A percentile compares a stretch with the other conserved stretches of the same genome.
phyloP scores from a whole-genome alignment of 1,140 invertebrate genomes.

The Drosophila oshimai region DNA sequence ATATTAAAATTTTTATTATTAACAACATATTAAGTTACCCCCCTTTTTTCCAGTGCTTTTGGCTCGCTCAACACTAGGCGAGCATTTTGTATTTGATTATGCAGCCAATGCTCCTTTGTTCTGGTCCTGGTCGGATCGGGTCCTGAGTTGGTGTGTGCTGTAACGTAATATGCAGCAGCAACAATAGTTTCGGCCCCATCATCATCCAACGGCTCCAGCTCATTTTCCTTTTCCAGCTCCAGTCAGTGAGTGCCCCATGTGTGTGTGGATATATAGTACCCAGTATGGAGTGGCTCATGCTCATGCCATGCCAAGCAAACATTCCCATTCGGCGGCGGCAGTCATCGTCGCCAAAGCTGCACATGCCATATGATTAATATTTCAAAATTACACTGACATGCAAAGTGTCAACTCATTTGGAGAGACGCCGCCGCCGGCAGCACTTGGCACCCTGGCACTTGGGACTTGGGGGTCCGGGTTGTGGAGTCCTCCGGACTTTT shows the following conservation, averaged over 20 bases:
- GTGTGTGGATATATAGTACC: too few relatives aligned
- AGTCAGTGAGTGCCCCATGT: too few relatives aligned
- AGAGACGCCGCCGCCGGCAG: constrained; percentile 42
- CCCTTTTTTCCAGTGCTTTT: constrained; percentile 1
- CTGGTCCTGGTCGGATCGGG: constrained; percentile 6
- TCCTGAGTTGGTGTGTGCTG: constrained; percentile 50
- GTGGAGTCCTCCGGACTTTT: constrained; percentile 3
- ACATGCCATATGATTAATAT: constrained; percentile 75
- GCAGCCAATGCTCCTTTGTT: constrained; percentile 51
- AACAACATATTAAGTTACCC: background rate
- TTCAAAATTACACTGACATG: constrained; percentile 80
- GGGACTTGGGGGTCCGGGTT: background rate
- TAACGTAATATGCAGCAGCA: constrained; percentile 67
- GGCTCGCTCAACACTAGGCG: constrained; percentile 19
- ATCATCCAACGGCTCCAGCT: constrained; percentile 17
- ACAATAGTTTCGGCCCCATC: constrained; percentile 61
- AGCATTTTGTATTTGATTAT: constrained; percentile 75
- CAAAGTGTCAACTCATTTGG: constrained; percentile 79
- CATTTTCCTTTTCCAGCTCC: background rate
- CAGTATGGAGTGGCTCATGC: too few relatives aligned
- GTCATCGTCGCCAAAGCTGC: constrained; percentile 49
- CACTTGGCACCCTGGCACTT: constrained; percentile 13
- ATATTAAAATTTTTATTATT: too few relatives aligned
- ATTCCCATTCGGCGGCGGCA: constrained; percentile 50
- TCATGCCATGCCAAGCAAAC: constrained; percentile 62